Evolutionary conservation across 2,113 vertebrate species (phyloP), one percentile per base, ranked within the genome.

Genomic region (Stictonetta naevosa): DNA sequence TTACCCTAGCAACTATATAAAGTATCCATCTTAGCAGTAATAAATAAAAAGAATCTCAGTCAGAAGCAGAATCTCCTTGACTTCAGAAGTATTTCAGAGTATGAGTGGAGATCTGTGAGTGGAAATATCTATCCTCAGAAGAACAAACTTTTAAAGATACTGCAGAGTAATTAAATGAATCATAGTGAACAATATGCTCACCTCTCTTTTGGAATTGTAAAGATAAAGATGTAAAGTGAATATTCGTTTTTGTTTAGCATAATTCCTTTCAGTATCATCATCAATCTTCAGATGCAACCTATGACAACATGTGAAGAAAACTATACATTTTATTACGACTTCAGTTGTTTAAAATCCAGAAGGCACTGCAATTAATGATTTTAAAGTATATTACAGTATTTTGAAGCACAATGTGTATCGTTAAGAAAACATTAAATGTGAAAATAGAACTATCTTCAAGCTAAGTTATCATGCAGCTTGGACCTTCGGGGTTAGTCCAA

Each of bases 131-230:
- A 58, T 77, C 50, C 68, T 69, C 72, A 60, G 66, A 17, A 74
- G 29, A 92, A 34, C 3, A 56, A 78, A 5, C 13, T 81, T 84
- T 78, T 56, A 72, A 71, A 80, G 72, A 63, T 81, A 75, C 42
- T 84, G 42, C 29, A 68, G 68, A 83, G 13, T 42, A 88, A 68
- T 88, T 90, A 83, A 78, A 81, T 77, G 50, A 94, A 63, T 92
- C 36, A 83, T 26, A 46, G 56, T 28, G 42, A 94, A 74, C 25
- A 38, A 22, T 11, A 56, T 1, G 1, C 20, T 83, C 46, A 68
- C 34, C 21, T 56, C 52, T 81, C 29, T 14, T 18, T 80, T 3
- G 1, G 12, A 91, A 92, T 8, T 72, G 12, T 33, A 34, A 76
- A 64, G 18, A 88, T 36, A 48, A 63, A 92, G n/a, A 71, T 18